Evolutionary conservation across 2,797 vertebrate genomes (phyloP).

Genomic region (Chaetodon trifasciatus): DNA sequence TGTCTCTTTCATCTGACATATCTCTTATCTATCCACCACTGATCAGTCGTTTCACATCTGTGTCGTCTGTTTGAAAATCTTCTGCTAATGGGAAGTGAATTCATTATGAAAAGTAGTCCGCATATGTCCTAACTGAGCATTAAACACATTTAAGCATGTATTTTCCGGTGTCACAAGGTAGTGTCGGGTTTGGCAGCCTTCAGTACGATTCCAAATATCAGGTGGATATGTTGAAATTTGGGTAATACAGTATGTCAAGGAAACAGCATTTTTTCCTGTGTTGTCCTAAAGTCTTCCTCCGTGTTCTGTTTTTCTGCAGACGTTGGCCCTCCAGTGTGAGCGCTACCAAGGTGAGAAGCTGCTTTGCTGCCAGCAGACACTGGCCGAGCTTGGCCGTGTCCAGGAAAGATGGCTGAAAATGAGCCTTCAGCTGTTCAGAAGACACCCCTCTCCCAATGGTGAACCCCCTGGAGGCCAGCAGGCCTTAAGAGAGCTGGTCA

Average conservation of each 20-base stretch:
- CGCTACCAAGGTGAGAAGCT: conserved; percentile 82
- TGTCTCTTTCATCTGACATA: not conserved
- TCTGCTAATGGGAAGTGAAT: not conserved
- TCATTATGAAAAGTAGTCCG: not conserved
- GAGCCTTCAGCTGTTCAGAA: conserved; percentile 80
- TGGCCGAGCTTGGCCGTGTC: conserved; percentile 73
- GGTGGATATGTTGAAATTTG: not conserved
- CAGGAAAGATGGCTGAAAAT: conserved; percentile 85
- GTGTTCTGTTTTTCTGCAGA: conserved; percentile 69
- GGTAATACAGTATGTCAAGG: not conserved
- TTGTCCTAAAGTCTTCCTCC: not conserved
- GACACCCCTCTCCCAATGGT: conserved; percentile 81
- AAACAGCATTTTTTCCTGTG: not conserved
- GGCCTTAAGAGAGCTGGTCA: conserved; percentile 78
- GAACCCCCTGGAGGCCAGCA: conserved; percentile 60
- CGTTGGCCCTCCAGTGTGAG: conserved; percentile 78
- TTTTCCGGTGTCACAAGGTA: not conserved
- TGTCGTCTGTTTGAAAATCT: not conserved
- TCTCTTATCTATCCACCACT: not conserved
- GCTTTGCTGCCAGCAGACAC: conserved; percentile 78
- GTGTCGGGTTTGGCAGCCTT: not conserved
- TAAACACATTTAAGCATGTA: not conserved
- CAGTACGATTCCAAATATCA: not conserved
- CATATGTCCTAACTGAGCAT: not conserved
- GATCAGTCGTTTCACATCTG: not conserved